These are phyloP conservation scores for Tribolium freemani DNA, from an alignment of 2,888 invertebrate species.

Conservation along the genomic window DNA sequence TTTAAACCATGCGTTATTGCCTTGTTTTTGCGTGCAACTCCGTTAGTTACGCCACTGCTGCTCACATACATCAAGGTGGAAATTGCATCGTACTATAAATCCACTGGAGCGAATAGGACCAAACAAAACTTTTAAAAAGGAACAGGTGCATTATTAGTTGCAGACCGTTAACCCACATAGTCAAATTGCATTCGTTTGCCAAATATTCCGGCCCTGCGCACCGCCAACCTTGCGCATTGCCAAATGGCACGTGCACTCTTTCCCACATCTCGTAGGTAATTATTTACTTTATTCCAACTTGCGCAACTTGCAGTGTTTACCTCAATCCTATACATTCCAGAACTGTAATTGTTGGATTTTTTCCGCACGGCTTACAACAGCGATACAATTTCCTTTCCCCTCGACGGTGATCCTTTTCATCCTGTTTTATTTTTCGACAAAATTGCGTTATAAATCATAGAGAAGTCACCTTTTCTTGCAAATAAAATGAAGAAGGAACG, in stretches of 20 bases:
- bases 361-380: background rate
- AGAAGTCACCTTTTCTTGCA: slow-evolving; percentile 50
- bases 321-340: slow-evolving; percentile 15
- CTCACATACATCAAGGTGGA: background rate
- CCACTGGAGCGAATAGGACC: background rate
- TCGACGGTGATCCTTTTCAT: slow-evolving; percentile 6
- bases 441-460: slow-evolving; percentile 55
- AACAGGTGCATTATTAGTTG: slow-evolving; percentile 41
- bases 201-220: slow-evolving; percentile 38
- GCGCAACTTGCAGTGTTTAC: slow-evolving; percentile 34
- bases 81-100: slow-evolving; percentile 18
- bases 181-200: slow-evolving; percentile 36
- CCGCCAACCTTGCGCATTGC: slow-evolving; percentile 23
- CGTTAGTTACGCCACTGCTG: background rate
- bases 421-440: slow-evolving; percentile 38
- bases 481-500: slow-evolving; percentile 46
- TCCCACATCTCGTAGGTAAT: slow-evolving; percentile 24
- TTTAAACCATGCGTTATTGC: too few species aligned
- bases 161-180: slow-evolving; percentile 40
- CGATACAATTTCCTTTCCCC: slow-evolving; percentile 3
- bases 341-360: slow-evolving; percentile 4
- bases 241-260: slow-evolving; percentile 36
- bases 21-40: too few species aligned
- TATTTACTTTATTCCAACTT: slow-evolving; percentile 34
- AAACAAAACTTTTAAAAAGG: slow-evolving; percentile 19